Evolutionary conservation across 2,888 invertebrate species (phyloP), one percentile per base, ranked within the genome.

Genomic region (Stenolophus ochropezus): DNA sequence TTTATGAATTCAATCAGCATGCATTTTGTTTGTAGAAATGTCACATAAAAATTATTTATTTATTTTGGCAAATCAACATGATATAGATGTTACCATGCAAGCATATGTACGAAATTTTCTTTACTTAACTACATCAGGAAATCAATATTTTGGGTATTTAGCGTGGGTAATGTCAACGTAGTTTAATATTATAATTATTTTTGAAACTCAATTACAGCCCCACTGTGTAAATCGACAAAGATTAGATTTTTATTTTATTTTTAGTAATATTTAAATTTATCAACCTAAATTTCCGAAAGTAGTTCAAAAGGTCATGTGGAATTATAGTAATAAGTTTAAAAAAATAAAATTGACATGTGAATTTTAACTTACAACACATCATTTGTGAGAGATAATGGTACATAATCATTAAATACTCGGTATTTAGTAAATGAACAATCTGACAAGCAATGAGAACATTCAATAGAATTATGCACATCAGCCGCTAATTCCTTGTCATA

Each of bases 391-490:
- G 11, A 2, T 18, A 56, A 56, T 11, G 56, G 56, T 8, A 20
- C 5, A 6, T 78, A 65, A 8, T 78, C 78, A 6, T 65, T 78
- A 1, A 51, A 8, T 20, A 78, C 51, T 11, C 33, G 23, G 65
- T 78, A 78, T 25, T 65, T 78, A 1, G 47, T 49, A 23, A 65
- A 78, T 4, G 78, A 78, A 69, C 65, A 78, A n/a, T 49, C 23
- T 8, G 78, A 65, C 69, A 78, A 51, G 16, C 78, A 78, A 4
- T 78, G 69, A 11, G 78, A 61, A 14, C 65, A 78, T 11, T 78
- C 25, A 11, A 78, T 65, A 2, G 78, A 78, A 49, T 69, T 51
- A 23, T 65, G 49, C 23, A 49, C 8, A 16, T 78, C 78, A 4
- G 8, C 47, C 14, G 23, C 49, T 1, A 78, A n/a, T 16, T 27